A percentile compares a stretch with the other conserved stretches of the same genome.
Evolutionary conservation across 2,113 vertebrate species (phyloP).

Genomic region (Dipodomys ordii): DNA sequence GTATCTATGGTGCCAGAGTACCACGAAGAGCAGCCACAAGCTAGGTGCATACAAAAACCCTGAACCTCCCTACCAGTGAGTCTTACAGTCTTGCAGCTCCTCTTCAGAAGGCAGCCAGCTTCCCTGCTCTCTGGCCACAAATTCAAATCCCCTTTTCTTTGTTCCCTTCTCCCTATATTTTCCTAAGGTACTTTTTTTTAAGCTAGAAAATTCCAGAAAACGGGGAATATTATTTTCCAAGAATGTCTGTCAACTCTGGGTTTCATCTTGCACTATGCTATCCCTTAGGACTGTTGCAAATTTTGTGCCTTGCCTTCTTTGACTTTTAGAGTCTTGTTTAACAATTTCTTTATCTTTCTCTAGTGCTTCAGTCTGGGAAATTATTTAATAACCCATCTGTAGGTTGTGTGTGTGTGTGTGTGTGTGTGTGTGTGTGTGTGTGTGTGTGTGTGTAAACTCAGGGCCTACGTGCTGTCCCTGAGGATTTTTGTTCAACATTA

Average conservation of each 20-base stretch:
- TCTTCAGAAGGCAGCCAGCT: not conserved
- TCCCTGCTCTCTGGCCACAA: not conserved
- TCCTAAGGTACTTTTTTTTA: not conserved
- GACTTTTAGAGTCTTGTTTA: slow-evolving; percentile 47
- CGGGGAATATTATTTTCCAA: slow-evolving; percentile 7
- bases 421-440: too few species aligned
- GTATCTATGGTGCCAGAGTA: not conserved
- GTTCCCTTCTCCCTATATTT: not conserved
- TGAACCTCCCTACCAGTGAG: not conserved
- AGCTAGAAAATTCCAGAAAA: slow-evolving; percentile 12
- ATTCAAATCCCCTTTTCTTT: not conserved
- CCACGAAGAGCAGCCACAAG: not conserved
- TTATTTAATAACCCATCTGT: slow-evolving; percentile 45
- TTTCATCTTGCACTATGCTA: not conserved
- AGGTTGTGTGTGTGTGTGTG: too few species aligned
- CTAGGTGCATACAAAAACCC: not conserved
- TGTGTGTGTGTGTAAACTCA: too few species aligned
- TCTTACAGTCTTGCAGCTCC: accelerated
- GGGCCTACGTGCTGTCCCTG: too few species aligned
- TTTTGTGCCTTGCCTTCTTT: not conserved
- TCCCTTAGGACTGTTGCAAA: not conserved
- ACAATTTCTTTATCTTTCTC: slow-evolving; percentile 60
- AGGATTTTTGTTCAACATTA: too few species aligned
- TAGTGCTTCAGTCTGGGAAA: slow-evolving; percentile 37
- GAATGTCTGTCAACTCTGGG: not conserved